These are phyloP conservation scores for Labeo catla DNA, from an alignment of 2,113 vertebrate genomes.

Conservation along the genomic window DNA sequence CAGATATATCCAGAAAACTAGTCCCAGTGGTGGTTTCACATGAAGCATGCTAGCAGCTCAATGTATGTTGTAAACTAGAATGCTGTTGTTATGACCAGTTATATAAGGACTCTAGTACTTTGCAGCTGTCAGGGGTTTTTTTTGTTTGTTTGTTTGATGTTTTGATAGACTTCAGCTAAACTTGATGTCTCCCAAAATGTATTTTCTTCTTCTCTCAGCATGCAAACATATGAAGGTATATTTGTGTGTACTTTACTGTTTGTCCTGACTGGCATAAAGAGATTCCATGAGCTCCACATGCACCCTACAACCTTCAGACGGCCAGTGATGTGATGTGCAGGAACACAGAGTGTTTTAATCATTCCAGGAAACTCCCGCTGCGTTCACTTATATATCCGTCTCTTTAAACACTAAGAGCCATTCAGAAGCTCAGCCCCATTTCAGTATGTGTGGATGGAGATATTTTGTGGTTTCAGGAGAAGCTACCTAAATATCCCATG, in stretches of 20 bases:
- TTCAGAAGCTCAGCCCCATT: constrained; percentile 57
- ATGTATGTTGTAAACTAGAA: neutral
- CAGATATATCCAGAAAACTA: neutral
- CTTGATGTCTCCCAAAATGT: neutral
- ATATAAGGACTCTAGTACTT: neutral
- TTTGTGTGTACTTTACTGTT: neutral
- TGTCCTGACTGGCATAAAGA: too few species aligned
- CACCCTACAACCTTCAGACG: neutral
- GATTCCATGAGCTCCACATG: neutral
- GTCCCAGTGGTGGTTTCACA: neutral
- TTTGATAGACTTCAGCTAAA: neutral
- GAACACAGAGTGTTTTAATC: neutral
- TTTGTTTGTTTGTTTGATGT: too few species aligned
- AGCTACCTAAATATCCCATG: neutral
- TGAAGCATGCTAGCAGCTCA: neutral
- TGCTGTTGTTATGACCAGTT: neutral
- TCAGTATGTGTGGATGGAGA: neutral
- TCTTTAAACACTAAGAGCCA: constrained; percentile 61
- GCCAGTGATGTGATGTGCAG: neutral
- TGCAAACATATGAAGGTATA: neutral
- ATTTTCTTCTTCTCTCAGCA: neutral
- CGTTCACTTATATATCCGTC: neutral
- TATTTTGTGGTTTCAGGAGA: constrained; percentile 18
- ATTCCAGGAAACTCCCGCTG: neutral
- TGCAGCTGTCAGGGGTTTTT: too few species aligned